Evolutionary conservation across 2,797 vertebrate species (phyloP), one percentile per base, ranked within the genome.

Genomic region (Manis javanica): DNA sequence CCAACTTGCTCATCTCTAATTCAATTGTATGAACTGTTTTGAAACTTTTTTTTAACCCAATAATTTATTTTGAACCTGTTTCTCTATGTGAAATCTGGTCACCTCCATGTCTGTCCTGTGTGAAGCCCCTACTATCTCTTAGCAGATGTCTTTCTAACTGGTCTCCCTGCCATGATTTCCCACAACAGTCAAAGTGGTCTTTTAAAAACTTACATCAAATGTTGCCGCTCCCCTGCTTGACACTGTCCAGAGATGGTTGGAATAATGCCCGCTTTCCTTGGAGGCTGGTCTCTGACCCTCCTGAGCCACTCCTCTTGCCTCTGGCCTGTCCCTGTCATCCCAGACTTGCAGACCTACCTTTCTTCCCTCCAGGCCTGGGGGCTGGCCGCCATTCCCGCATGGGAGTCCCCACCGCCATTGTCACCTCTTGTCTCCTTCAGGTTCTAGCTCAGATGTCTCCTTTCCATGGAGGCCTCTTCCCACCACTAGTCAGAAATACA

Each of bases 231-330:
- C 1, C 24, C 37, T 82, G 37, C 34, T 66, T 79, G 15, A 61
- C 72, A 46, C 63, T 37, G 75, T 14, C 11, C 39, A 74, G 26
- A 24, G 23, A 1, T 55, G 29, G 55, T 59, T 64, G 16, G 37
- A n/a, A 7, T 49, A 14, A 21, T 18, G 68, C 37, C 23, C n/a
- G 14, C n/a, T n/a, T 39, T 63, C 31, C 9, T 0, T 24, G 0
- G 31, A n/a, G 74, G 59, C 83, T 29, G 29, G 16, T 34, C 11
- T 49, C 61, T 42, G 90, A 63, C 37, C 26, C 4, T 15, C 1
- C 26, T 0, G 0, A 2, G 5, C 31, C 34, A 0, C 5, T 51
- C 21, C n/a, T 24, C 15, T n/a, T 26, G 15, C 49, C 10, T 37
- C n/a, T 13, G 0, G 39, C 51, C 39, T 74, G 34, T 26, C 46